Conservation (phyloP, 2,113 vertebrate genomes). For the Galbula dea region DNA sequence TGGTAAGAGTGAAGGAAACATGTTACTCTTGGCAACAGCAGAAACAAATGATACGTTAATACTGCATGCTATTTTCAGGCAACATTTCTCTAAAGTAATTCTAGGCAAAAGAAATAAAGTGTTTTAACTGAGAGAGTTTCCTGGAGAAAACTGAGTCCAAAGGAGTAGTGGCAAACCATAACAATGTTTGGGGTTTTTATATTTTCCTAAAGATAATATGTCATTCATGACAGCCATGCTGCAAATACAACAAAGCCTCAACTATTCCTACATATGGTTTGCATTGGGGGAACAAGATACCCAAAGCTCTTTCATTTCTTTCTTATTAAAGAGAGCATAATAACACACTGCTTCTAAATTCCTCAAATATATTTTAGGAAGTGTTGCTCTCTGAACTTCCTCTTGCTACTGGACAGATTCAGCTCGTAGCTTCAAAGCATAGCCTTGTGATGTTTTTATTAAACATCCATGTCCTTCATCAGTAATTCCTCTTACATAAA, state of each 20-base stretch:
- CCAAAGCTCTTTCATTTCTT: neutral
- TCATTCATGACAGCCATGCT: neutral
- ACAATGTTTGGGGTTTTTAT: rapidly evolving
- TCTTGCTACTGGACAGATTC: neutral
- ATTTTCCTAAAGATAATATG: neutral
- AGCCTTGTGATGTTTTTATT: neutral
- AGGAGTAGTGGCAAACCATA: neutral
- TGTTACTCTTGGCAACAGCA: slow-evolving; percentile 42
- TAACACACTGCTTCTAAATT: neutral
- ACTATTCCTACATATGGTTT: neutral
- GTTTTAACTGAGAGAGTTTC: neutral
- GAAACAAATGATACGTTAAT: slow-evolving; percentile 23
- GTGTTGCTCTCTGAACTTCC: neutral
- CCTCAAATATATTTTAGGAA: neutral
- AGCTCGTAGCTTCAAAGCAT: neutral
- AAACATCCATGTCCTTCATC: neutral
- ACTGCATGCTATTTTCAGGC: neutral
- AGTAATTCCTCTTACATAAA: neutral
- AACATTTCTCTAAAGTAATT: neutral
- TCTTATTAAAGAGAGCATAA: rapidly evolving
- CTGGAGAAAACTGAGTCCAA: neutral
- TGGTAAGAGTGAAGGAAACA: slow-evolving; percentile 22
- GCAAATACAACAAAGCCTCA: neutral
- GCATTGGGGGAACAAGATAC: neutral
- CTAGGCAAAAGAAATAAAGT: neutral